phyloP scores from a whole-genome alignment of 2,888 invertebrate species.

The Epinotia bilunana region DNA sequence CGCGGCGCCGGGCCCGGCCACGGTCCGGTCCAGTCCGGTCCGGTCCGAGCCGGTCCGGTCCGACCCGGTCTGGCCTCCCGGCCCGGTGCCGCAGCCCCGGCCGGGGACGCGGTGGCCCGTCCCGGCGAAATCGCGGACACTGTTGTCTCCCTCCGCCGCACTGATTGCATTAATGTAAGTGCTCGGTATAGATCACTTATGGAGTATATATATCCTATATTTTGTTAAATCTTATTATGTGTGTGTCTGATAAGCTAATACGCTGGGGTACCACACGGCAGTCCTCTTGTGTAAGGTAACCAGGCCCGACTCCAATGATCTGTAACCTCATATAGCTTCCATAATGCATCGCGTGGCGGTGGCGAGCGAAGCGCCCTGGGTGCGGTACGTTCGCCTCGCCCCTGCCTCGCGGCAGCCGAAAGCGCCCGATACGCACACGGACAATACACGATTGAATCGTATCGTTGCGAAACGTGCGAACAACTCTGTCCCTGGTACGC shows the following conservation, averaged over 20 bases:
- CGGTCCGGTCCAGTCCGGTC: background rate
- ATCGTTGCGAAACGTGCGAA: conserved; percentile 47
- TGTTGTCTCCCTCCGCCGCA: conserved; percentile 77
- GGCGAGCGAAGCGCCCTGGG: background rate
- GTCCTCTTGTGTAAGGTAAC: conserved; percentile 48
- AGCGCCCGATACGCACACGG: conserved; percentile 29
- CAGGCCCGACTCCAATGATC: conserved; percentile 30
- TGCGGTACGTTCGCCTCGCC: conserved; percentile 1
- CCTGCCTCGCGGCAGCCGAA: conserved; percentile 5
- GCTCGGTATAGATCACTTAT: conserved; percentile 76
- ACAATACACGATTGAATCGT: conserved; percentile 30
- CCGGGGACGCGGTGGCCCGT: conserved; percentile 51
- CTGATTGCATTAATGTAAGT: conserved; percentile 73
- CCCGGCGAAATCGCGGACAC: conserved; percentile 61
- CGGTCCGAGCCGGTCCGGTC: conserved; percentile 14
- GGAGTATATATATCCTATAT: conserved; percentile 80
- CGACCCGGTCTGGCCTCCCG: conserved; percentile 24
- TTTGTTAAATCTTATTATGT: conserved; percentile 82
- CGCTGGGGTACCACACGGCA: conserved; percentile 68
- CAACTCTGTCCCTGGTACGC: conserved; percentile 60
- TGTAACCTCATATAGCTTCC: conserved; percentile 19
- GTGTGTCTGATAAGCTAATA: conserved; percentile 74
- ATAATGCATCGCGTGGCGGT: conserved; percentile 8
- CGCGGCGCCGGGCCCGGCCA: conserved; percentile 14
- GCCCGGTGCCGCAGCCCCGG: conserved; percentile 48